Base-by-base conservation (phyloP, 2,888 invertebrate species). In the Pegoplata infirma region DNA sequence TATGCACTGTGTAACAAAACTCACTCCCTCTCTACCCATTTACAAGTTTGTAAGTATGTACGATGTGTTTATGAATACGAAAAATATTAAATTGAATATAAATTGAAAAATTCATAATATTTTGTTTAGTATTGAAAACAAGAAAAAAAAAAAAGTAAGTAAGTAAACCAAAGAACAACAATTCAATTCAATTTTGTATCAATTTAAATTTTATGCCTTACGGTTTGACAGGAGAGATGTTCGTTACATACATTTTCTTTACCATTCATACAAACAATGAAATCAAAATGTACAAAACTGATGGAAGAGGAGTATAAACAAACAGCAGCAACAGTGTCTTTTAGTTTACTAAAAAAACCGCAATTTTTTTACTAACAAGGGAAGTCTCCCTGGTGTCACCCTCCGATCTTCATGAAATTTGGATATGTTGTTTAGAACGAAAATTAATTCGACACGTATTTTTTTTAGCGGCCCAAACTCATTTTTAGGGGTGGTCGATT, bases 151-250 rank as follows among this genome's bases (percentile, higher is more conserved):
- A 47, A 61, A 73, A 69, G 81, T 58, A 58, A 66, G 61, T 80
- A 82, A 82, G 32, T 61, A 66, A 17, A 55, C 28, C 56, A 61
- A 77, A 49, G 78, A 85, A 85, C 84, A 86, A 82, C 84, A 83
- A 85, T 86, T 86, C 86, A 85, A 85, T 87, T 86, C 84, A 84
- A 86, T 86, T 85, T 81, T 68, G 49, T 67, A 78, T 53, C 73
- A 78, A 78, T 78, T 78, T 78, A 69, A 64, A 69, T 49, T 64
- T 63, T 49, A 61, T 68, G 63, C 63, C 53, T 67, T 19, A 64
- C 56, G 63, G 63, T 64, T 77, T 72, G 58, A 68, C 36, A 67
- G n/a, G n/a, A n/a, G n/a, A n/a, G n/a, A n/a, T n/a, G n/a, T n/a
- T n/a, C n/a, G n/a, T n/a, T n/a, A n/a, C n/a, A n/a, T n/a, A n/a